Percentiles rank a stretch among this genome's conserved stretches.
phyloP scores from a whole-genome alignment of 2,113 vertebrate species.

The Sakesphorus luctuosus region DNA sequence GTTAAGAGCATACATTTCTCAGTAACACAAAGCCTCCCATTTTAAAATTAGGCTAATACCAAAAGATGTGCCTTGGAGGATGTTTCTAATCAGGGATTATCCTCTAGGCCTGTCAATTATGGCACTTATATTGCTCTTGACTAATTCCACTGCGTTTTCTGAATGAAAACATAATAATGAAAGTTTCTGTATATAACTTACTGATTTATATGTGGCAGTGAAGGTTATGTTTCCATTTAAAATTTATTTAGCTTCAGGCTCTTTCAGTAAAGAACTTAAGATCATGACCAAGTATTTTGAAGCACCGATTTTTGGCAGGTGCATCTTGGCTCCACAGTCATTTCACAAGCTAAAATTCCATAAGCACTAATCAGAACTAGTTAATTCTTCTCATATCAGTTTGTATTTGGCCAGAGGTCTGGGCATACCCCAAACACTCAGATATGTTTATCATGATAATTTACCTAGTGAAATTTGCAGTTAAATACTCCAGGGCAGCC shows the following conservation, averaged over 20 bases:
- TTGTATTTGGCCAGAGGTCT: background rate
- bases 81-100: constrained; percentile 26
- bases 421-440: background rate
- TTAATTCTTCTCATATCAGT: background rate
- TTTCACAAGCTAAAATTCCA: background rate
- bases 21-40: background rate
- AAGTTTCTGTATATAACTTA: background rate
- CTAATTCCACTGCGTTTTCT: constrained; percentile 11
- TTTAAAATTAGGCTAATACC: constrained; percentile 14
- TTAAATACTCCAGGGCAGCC: background rate
- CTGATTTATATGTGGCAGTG: background rate
- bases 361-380: background rate
- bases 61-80: background rate
- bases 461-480: background rate
- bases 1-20: background rate
- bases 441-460: background rate
- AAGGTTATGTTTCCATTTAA: background rate
- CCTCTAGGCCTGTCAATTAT: background rate
- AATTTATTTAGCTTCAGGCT: background rate
- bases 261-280: background rate
- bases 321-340: background rate
- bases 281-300: background rate
- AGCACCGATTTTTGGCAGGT: background rate
- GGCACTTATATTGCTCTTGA: background rate
- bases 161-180: constrained; percentile 6